phyloP scores from a whole-genome alignment of 30 jellyfish, hydroid and myxozoan species.

The Pelagia noctiluca region DNA sequence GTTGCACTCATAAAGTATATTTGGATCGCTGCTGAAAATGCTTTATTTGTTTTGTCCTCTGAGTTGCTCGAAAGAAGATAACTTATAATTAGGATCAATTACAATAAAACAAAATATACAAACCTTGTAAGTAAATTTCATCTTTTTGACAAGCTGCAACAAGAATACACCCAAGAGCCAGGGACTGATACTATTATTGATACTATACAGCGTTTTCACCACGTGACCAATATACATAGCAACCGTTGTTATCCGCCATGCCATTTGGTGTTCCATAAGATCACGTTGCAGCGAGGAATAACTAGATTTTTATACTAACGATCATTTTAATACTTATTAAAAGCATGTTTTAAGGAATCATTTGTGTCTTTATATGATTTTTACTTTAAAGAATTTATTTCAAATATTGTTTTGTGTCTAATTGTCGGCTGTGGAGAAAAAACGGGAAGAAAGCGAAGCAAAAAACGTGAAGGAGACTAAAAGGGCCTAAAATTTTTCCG shows the following conservation, averaged over 20 bases:
- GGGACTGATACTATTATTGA: no score
- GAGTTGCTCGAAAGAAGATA: no score
- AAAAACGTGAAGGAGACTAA: background rate
- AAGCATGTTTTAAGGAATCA: background rate
- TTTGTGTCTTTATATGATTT: background rate
- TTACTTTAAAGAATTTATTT: background rate
- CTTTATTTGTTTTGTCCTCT: no score
- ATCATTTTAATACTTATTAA: background rate
- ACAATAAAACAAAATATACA: no score
- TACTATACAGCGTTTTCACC: background rate
- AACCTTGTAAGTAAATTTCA: no score
- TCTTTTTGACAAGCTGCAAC: no score
- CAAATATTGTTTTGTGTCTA: slow-evolving; percentile 19
- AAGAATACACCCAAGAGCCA: no score
- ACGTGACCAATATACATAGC: background rate
- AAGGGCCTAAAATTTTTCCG: slow-evolving; percentile 33
- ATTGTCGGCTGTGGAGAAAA: slow-evolving; percentile 18
- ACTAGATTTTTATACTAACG: background rate
- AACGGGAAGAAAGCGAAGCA: slow-evolving; percentile 1
- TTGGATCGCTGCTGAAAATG: no score
- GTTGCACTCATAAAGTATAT: no score
- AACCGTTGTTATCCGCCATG: slow-evolving; percentile 4
- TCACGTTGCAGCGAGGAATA: background rate
- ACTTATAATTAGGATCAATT: no score
- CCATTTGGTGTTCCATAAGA: background rate